Evolutionary conservation across 64 coral and sea anemone species (phyloP).

Genomic region (Catalaphyllia jardinei): DNA sequence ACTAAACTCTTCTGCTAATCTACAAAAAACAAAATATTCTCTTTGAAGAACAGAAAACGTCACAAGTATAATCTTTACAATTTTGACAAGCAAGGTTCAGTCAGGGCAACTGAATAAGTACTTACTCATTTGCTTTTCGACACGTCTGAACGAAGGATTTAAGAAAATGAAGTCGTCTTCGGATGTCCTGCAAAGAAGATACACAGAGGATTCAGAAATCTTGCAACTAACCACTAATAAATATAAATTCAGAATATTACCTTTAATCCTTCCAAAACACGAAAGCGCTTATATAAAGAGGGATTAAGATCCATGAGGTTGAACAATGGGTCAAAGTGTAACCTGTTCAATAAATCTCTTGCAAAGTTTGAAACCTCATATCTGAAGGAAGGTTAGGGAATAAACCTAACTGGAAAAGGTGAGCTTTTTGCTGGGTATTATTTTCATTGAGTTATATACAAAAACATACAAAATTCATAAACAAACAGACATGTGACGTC

Average conservation of each 20-base stretch:
- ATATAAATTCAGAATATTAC: constrained; percentile 15
- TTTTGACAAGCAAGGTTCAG: not conserved
- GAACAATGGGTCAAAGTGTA: constrained; percentile 89
- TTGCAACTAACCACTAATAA: not conserved
- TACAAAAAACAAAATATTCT: constrained; percentile 8
- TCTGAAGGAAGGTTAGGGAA: constrained; percentile 53
- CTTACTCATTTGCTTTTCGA: constrained; percentile 81
- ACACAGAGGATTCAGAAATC: not conserved
- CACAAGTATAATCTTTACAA: not conserved
- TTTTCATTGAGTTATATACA: no score
- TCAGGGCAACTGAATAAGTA: not conserved
- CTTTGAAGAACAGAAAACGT: not conserved
- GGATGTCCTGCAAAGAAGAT: constrained; percentile 58
- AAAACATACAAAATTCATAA: no score
- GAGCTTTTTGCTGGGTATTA: not conserved
- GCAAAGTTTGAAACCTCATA: constrained; percentile 97
- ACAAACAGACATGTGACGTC: no score
- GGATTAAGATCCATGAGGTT: constrained; percentile 79
- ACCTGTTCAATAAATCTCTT: constrained; percentile 71
- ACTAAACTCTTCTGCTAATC: constrained; percentile 66
- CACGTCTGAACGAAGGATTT: constrained; percentile 75
- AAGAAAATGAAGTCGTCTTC: constrained; percentile 77
- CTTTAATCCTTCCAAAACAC: constrained; percentile 74
- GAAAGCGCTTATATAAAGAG: constrained; percentile 74
- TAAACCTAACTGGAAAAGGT: not conserved